Evolutionary conservation across 2,888 invertebrate species (phyloP).

Genomic region (Nephrocerus scutellatus): DNA sequence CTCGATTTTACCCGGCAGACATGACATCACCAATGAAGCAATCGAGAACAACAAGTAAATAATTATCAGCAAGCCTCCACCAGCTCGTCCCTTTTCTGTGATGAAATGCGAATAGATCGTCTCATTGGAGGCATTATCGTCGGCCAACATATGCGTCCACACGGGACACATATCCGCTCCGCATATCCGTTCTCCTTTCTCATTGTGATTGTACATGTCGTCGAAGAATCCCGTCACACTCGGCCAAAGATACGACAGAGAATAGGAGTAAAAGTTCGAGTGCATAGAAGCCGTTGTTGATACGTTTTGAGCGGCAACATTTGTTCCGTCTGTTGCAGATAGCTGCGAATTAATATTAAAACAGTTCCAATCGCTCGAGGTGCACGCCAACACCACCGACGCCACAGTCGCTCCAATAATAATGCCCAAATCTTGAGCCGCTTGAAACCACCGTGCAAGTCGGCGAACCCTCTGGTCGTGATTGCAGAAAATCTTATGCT

Average conservation of each 20-base stretch:
- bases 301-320: neutral
- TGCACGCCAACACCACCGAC: slow-evolving; percentile 47
- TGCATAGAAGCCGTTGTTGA: slow-evolving; percentile 11
- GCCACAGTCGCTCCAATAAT: slow-evolving; percentile 52
- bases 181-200: slow-evolving; percentile 53
- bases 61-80: slow-evolving; percentile 36
- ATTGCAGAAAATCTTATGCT: slow-evolving; percentile 45
- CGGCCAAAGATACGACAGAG: slow-evolving; percentile 25
- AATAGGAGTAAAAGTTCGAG: slow-evolving; percentile 17
- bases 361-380: slow-evolving; percentile 40
- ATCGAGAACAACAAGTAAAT: slow-evolving; percentile 47
- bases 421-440: slow-evolving; percentile 54
- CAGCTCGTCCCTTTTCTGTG: slow-evolving; percentile 31
- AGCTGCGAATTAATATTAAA: slow-evolving; percentile 18
- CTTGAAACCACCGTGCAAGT: slow-evolving; percentile 52
- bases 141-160: slow-evolving; percentile 26
- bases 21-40: slow-evolving; percentile 47
- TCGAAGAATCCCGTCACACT: slow-evolving; percentile 36
- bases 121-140: slow-evolving; percentile 15
- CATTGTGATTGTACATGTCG: slow-evolving; percentile 51
- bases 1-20: slow-evolving; percentile 48
- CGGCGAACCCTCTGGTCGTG: slow-evolving; percentile 49
- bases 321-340: slow-evolving; percentile 6
- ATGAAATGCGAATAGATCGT: slow-evolving; percentile 37
- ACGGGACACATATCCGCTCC: slow-evolving; percentile 54